Conservation (phyloP, 2,797 vertebrate species). For the Falco cherrug region DNA sequence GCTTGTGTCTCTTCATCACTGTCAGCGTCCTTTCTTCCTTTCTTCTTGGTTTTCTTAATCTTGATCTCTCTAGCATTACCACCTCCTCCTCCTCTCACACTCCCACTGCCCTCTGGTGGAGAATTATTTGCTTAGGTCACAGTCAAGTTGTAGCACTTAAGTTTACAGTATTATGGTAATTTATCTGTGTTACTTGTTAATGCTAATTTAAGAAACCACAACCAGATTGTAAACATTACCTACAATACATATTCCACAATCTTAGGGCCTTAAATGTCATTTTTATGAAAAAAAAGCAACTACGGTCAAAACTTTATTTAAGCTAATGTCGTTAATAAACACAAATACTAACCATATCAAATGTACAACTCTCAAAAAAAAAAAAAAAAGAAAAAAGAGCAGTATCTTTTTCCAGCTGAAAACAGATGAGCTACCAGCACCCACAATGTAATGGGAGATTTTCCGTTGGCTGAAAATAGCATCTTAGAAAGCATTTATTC, state of each 20-base stretch:
- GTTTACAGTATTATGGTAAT: background rate
- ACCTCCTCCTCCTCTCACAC: conserved; percentile 84
- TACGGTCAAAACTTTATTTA: background rate
- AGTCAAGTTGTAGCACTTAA: background rate
- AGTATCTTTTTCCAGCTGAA: background rate
- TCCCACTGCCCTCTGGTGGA: conserved; percentile 89
- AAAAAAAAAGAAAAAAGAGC: background rate
- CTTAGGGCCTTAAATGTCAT: background rate
- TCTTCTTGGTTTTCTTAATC: conserved; percentile 92
- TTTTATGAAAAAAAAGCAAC: background rate
- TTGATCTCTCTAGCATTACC: conserved; percentile 92
- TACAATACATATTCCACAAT: background rate
- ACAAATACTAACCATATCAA: background rate
- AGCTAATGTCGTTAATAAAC: background rate
- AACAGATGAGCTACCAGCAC: background rate
- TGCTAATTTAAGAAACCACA: background rate
- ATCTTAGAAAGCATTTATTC: background rate
- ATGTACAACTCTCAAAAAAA: background rate
- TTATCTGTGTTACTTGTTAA: background rate
- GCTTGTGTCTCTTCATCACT: conserved; percentile 87
- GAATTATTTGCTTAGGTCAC: conserved; percentile 42
- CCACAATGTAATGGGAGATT: background rate
- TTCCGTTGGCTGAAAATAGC: background rate
- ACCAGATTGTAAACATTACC: background rate
- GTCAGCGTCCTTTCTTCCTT: conserved; percentile 88